phyloP scores from a whole-genome alignment of 64 coral and sea anemone species.

The Stylophora pistillata region DNA sequence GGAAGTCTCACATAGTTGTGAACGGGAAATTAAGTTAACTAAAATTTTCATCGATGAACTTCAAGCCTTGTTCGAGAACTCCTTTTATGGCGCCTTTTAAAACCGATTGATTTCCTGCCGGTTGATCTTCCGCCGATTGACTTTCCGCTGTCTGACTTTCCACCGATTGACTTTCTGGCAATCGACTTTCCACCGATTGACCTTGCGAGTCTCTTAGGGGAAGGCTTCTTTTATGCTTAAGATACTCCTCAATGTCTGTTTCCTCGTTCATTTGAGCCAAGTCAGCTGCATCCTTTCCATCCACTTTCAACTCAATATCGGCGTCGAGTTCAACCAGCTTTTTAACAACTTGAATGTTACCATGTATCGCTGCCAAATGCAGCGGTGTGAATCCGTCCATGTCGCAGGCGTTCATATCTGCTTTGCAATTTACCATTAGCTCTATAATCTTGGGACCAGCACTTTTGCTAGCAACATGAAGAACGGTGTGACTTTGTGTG shows the following conservation, averaged over 20 bases:
- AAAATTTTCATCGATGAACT: too few relatives aligned
- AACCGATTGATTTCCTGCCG: too few relatives aligned
- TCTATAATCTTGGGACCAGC: not conserved
- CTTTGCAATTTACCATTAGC: not conserved
- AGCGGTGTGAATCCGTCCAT: not conserved
- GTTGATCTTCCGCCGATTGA: too few relatives aligned
- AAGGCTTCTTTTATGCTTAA: not conserved
- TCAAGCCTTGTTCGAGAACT: too few relatives aligned
- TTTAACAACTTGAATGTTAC: constrained; percentile 15
- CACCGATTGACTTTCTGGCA: too few relatives aligned
- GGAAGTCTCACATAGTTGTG: too few relatives aligned
- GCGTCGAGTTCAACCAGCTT: not conserved
- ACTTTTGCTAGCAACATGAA: constrained; percentile 6
- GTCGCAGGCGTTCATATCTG: constrained; percentile 1
- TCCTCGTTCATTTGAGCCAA: constrained; percentile 18
- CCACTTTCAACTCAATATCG: not conserved
- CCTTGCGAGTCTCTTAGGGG: too few relatives aligned
- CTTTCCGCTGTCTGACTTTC: too few relatives aligned
- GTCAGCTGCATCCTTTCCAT: not conserved
- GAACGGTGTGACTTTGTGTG: not conserved
- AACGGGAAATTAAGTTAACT: too few relatives aligned
- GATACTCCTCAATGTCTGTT: not conserved
- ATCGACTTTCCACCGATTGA: too few relatives aligned
- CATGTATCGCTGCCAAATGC: not conserved
- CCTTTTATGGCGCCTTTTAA: too few relatives aligned